Evolutionary conservation across 2,888 invertebrate genomes (phyloP).

Genomic region (Dinocampus coccinellae): DNA sequence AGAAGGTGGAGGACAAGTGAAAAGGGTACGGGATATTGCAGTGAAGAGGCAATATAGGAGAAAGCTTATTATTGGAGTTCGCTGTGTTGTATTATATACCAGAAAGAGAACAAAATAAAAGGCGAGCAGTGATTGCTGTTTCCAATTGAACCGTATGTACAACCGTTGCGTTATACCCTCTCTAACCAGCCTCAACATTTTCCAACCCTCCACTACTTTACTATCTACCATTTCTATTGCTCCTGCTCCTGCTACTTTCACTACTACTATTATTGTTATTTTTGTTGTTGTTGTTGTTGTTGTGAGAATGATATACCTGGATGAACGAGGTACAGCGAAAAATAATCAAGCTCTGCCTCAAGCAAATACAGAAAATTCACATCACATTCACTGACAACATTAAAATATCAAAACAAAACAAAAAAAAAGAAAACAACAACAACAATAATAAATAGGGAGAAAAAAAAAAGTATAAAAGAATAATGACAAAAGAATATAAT

Average conservation of each 20-base stretch:
- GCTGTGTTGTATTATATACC: slow-evolving; percentile 50
- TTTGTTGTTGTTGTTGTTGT: too few relatives aligned
- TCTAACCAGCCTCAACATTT: slow-evolving; percentile 37
- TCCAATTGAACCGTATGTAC: slow-evolving; percentile 65
- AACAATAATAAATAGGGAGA: too few relatives aligned
- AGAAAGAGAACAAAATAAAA: slow-evolving; percentile 68
- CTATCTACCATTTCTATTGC: slow-evolving; percentile 15
- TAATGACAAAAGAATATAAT: too few relatives aligned
- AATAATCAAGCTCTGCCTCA: slow-evolving; percentile 69
- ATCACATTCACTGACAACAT: too few relatives aligned
- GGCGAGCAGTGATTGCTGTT: slow-evolving; percentile 70
- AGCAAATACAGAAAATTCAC: slow-evolving; percentile 50
- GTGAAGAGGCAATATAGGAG: slow-evolving; percentile 70
- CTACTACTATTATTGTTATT: too few relatives aligned
- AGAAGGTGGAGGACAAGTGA: slow-evolving; percentile 21
- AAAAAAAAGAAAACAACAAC: slow-evolving; percentile 14
- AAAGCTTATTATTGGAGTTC: slow-evolving; percentile 70
- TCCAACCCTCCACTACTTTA: slow-evolving; percentile 10
- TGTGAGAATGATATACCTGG: slow-evolving; percentile 65
- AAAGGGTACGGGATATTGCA: slow-evolving; percentile 38
- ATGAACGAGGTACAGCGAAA: slow-evolving; percentile 69
- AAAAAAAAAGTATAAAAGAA: too few relatives aligned
- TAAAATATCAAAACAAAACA: too few relatives aligned
- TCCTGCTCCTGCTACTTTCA: too few relatives aligned
- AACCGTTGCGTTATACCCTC: slow-evolving; percentile 25